phyloP scores from a whole-genome alignment of 2,797 vertebrate species.

The Salmo trutta region DNA sequence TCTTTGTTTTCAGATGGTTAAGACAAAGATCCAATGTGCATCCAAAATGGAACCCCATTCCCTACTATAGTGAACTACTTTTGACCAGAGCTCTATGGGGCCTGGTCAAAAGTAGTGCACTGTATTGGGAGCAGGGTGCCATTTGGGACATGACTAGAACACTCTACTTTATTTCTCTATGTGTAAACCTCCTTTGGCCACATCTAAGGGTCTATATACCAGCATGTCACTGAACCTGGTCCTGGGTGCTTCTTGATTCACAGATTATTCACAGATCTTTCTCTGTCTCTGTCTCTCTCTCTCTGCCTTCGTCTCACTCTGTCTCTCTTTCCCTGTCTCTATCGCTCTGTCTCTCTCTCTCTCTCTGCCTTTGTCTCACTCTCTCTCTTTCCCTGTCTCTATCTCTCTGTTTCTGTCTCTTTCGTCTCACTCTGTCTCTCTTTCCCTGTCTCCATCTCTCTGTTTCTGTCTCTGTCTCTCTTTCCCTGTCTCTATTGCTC shows the following conservation, averaged over 20 bases:
- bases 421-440: neutral
- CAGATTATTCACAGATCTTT: conserved; percentile 9
- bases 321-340: no score
- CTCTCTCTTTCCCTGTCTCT: neutral
- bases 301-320: neutral
- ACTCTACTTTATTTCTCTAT: neutral
- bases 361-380: neutral
- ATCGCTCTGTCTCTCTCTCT: neutral
- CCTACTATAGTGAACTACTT: no score
- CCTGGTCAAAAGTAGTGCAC: no score
- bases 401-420: neutral
- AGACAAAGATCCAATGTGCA: neutral
- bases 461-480: neutral
- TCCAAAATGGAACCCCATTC: no score
- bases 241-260: neutral
- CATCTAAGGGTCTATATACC: neutral
- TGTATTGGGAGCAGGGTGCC: no score
- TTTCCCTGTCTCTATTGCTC: neutral
- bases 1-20: neutral
- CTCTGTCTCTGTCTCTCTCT: neutral
- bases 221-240: conserved; percentile 7
- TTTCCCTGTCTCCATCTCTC: neutral
- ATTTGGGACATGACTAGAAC: neutral
- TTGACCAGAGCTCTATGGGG: no score
- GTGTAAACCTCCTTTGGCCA: neutral